These are phyloP conservation scores for Synergus itoensis DNA, from an alignment of 2,888 invertebrate genomes.

Conservation along the genomic window DNA sequence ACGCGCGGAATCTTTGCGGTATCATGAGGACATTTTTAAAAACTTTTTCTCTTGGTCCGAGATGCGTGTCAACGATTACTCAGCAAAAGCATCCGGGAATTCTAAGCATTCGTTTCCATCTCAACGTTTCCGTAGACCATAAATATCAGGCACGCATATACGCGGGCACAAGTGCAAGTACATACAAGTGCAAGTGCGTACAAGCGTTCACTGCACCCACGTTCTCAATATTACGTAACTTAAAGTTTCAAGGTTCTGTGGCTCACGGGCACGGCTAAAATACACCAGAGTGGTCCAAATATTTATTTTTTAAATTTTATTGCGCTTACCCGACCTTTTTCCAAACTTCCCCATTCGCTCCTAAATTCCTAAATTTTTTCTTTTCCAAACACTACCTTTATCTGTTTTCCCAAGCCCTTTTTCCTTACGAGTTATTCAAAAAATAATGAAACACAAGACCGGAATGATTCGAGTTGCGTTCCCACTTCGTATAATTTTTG, in stretches of 20 bases:
- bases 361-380: too few species aligned
- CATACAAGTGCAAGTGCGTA: neutral
- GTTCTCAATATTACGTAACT: neutral
- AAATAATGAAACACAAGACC: too few species aligned
- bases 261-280: neutral
- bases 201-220: neutral
- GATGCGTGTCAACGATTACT: conserved; percentile 54
- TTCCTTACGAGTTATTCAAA: too few species aligned
- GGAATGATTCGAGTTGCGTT: too few species aligned
- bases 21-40: neutral
- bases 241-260: neutral
- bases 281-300: neutral
- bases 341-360: too few species aligned
- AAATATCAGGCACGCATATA: neutral
- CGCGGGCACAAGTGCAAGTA: neutral
- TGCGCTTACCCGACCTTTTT: too few species aligned
- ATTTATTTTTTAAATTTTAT: too few species aligned
- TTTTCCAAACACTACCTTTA: too few species aligned
- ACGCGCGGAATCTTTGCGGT: neutral
- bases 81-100: conserved; percentile 53
- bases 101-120: conserved; percentile 56
- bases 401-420: too few species aligned
- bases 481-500: too few species aligned
- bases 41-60: neutral
- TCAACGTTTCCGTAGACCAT: conserved; percentile 47